Evolutionary conservation across 2,888 invertebrate species (phyloP).

Genomic region (Synanthedon tipuliformis): DNA sequence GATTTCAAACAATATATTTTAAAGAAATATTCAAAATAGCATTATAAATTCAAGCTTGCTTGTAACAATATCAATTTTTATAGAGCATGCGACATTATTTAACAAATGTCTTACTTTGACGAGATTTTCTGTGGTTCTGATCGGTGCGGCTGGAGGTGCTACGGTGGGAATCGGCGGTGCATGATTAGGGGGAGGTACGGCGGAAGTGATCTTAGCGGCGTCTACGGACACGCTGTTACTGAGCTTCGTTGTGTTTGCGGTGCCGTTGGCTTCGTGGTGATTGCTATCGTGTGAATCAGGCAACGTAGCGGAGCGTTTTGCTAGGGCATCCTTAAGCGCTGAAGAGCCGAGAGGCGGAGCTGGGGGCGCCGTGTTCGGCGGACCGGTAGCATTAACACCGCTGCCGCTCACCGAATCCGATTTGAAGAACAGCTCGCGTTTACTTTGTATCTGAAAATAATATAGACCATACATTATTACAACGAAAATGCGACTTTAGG

Average conservation of each 20-base stretch:
- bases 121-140: constrained; percentile 59
- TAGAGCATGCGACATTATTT: too few relatives aligned
- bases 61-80: neutral
- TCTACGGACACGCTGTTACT: constrained; percentile 56
- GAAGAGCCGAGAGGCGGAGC: constrained; percentile 60
- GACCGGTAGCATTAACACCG: constrained; percentile 55
- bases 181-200: constrained; percentile 55
- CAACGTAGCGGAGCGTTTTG: constrained; percentile 55
- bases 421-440: constrained; percentile 90
- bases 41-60: neutral
- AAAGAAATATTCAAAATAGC: neutral
- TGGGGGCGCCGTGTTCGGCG: constrained; percentile 50
- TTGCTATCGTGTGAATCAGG: constrained; percentile 58
- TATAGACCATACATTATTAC: constrained; percentile 6
- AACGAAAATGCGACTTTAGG: neutral
- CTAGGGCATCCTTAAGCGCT: constrained; percentile 61
- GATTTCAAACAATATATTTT: too few relatives aligned
- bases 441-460: constrained; percentile 79
- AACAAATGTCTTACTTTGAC: constrained; percentile 38
- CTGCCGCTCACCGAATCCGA: constrained; percentile 70
- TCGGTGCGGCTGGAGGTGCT: constrained; percentile 37
- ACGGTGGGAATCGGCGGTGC: constrained; percentile 54
- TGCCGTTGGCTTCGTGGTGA: constrained; percentile 63
- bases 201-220: constrained; percentile 46
- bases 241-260: constrained; percentile 35